A percentile compares a stretch with the other conserved stretches of the same genome.
Conservation (phyloP, 2,888 invertebrate genomes). For the Perizoma flavofasciatum region DNA sequence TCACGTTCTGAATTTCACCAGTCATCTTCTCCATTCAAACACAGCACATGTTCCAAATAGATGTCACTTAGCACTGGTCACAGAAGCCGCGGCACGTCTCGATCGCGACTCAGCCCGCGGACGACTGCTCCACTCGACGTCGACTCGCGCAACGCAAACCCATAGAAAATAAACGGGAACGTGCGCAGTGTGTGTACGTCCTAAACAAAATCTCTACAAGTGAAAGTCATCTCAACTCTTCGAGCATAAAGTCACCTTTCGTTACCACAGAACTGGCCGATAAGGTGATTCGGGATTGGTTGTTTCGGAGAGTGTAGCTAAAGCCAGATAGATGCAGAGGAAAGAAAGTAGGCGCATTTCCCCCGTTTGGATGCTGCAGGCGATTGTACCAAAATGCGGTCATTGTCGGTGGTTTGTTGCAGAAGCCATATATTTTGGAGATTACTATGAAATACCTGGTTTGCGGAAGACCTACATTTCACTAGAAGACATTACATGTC, state of each 20-base stretch:
- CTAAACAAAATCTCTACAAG: constrained; percentile 46
- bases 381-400: constrained; percentile 61
- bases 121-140: constrained; percentile 56
- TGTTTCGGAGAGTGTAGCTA: constrained; percentile 49
- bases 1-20: constrained; percentile 68
- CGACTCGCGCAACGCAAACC: constrained; percentile 35
- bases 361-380: constrained; percentile 68
- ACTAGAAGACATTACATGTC: not conserved
- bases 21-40: constrained; percentile 69
- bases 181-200: constrained; percentile 56
- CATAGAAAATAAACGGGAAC: constrained; percentile 69
- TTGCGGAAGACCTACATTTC: constrained; percentile 7
- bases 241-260: constrained; percentile 38
- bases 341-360: constrained; percentile 81
- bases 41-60: constrained; percentile 68
- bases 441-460: not conserved
- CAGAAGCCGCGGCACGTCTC: constrained; percentile 47
- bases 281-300: constrained; percentile 47
- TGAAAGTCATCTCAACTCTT: constrained; percentile 45
- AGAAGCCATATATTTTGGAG: constrained; percentile 19
- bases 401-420: constrained; percentile 53
- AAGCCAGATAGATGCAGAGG: constrained; percentile 68
- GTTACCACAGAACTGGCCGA: constrained; percentile 37
- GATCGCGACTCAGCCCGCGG: constrained; percentile 51
- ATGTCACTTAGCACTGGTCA: constrained; percentile 33